These are phyloP conservation scores for Patella vulgata DNA, from an alignment of 1,140 invertebrate genomes.

Conservation along the genomic window DNA sequence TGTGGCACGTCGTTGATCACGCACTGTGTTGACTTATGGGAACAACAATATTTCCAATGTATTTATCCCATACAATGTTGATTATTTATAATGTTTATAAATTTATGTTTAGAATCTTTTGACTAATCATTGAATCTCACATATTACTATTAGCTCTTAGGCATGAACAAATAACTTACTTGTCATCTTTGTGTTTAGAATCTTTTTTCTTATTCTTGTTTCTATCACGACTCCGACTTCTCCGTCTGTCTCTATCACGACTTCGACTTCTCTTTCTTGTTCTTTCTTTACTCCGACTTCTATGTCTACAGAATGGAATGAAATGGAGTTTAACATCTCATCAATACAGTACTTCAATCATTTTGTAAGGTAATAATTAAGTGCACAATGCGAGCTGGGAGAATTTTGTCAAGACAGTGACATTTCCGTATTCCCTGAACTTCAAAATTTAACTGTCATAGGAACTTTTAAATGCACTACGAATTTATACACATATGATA, in stretches of 20 bases:
- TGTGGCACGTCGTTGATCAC: too few species aligned
- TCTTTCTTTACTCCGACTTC: constrained; percentile 47
- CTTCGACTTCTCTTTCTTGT: constrained; percentile 27
- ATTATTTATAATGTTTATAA: neutral
- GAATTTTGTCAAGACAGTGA: neutral
- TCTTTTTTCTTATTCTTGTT: constrained; percentile 42
- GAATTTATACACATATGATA: neutral
- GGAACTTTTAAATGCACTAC: neutral
- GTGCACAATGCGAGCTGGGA: neutral
- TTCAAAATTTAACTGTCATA: neutral
- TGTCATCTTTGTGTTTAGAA: constrained; percentile 36
- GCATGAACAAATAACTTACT: constrained; percentile 12
- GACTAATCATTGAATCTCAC: neutral
- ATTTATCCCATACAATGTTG: neutral
- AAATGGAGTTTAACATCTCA: too few species aligned
- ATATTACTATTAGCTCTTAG: neutral
- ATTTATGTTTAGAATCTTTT: neutral
- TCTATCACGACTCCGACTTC: constrained; percentile 31
- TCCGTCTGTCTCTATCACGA: constrained; percentile 29
- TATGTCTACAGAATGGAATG: constrained; percentile 31
- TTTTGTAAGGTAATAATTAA: neutral
- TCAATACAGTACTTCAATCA: neutral
- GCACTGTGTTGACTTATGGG: too few species aligned
- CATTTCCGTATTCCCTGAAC: neutral
- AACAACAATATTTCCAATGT: neutral